Evolutionary conservation across 2,888 invertebrate genomes (phyloP), one percentile per base, ranked within the genome.

Genomic region (Cotesia congregata): DNA sequence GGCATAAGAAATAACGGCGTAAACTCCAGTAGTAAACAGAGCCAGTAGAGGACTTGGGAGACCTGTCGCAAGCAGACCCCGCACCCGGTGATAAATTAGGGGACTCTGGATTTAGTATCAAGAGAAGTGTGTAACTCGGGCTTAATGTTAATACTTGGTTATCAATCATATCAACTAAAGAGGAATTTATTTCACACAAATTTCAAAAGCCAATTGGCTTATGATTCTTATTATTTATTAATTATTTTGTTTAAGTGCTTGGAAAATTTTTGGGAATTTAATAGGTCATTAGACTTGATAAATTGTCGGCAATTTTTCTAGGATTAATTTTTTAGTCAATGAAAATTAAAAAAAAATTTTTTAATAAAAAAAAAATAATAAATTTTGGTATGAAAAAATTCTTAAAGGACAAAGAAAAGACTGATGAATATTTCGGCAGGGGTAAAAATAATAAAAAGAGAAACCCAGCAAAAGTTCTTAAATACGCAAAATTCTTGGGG

Each of bases 51-150:
- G 61, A 64, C 40, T 80, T 30, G 78, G 77, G 83, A 80, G 85
- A 88, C 85, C 88, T 88, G 88, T 82, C 87, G 83, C 79, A 76
- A 67, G 79, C 87, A 87, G 87, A 81, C 84, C 79, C 80, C 76
- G 79, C 76, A 78, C 75, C 68, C 80, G 81, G 86, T 88, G 88
- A 89, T 89, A 89, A 88, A 89, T 89, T 87, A 86, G 83, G 82
- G 80, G 84, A 85, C 76, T 77, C 72, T 75, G 77, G 80, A 80
- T 83, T 76, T 87, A 86, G 86, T 88, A 88, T 87, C 86, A 87
- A 87, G 83, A 82, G 83, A 86, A 88, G 88, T 88, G 87, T 88
- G 88, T 88, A 88, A 87, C 88, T 84, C 86, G 73, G 85, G 86
- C 86, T 89, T 84, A 87, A 85, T 83, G 82, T 83, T 87, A 85